Conservation (phyloP, 1,140 invertebrate species). For the Bursaphelenchus mucronatus region DNA sequence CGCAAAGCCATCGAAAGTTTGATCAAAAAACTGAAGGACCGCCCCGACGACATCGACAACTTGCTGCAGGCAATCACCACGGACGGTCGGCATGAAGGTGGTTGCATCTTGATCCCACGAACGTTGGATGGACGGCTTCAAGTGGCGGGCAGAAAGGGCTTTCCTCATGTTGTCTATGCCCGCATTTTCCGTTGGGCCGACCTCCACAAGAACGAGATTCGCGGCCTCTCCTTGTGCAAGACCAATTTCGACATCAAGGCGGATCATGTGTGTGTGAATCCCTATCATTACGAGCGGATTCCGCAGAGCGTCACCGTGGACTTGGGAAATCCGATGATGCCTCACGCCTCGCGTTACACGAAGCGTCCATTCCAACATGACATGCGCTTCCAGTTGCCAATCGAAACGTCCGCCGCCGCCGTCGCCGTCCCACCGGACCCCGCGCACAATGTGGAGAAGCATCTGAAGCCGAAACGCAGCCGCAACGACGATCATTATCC, state of each 20-base stretch:
- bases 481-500: no score
- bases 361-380: no score
- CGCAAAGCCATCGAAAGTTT: slow-evolving; percentile 60
- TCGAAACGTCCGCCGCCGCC: no score
- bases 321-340: no score
- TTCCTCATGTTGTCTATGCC: slow-evolving; percentile 96
- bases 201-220: slow-evolving; percentile 95
- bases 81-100: slow-evolving; percentile 89
- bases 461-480: no score
- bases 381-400: no score
- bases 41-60: slow-evolving; percentile 91
- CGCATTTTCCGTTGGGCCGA: slow-evolving; percentile 98
- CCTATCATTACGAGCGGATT: slow-evolving; percentile 77
- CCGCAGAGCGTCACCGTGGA: no score
- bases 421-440: no score
- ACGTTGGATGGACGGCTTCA: slow-evolving; percentile 96
- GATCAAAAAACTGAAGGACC: slow-evolving; percentile 69
- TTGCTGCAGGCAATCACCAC: slow-evolving; percentile 96
- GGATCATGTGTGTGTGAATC: slow-evolving; percentile 77
- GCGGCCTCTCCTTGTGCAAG: slow-evolving; percentile 95
- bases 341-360: no score
- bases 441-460: no score
- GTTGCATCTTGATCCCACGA: slow-evolving; percentile 97
- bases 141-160: slow-evolving; percentile 64
- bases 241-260: slow-evolving; percentile 67